Base-by-base conservation (phyloP, 2,113 vertebrate species). In the Zapus hudsonius region DNA sequence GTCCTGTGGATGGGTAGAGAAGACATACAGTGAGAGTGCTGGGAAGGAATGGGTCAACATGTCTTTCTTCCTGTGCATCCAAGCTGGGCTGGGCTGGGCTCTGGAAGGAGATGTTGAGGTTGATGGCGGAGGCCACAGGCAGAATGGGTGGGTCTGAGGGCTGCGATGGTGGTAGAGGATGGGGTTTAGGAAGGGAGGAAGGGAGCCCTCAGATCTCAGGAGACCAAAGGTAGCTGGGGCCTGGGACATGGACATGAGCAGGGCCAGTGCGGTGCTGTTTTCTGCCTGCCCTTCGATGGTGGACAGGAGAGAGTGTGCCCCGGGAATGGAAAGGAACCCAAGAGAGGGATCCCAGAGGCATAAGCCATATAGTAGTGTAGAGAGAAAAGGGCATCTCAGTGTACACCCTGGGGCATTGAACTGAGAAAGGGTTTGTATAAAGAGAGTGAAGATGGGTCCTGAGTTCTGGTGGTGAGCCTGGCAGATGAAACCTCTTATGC, bases 141-240 rank as follows among this genome's bases (percentile, higher is more conserved):
- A 29, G 10, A n/a, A 70, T 55, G 33, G 82, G 22, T n/a, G 69
- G 23, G 47, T 55, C 22, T 44, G 22, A 8, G 4, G 29, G 47
- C 83, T 57, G 4, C 19, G 11, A 19, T 13, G 5, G 2, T 11
- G 59, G 47, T 52, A 5, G 25, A 40, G 25, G 19, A 69, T 22
- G 27, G 33, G 5, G 38, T n/a, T 17, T 27, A 31, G 5, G 2
- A 2, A 8, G 3, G 27, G 29, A 9, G 0, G n/a, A 61, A 22
- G 2, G 61, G 40, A 22, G 29, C 22, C 4, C n/a, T 73, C 31
- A 63, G 59, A 19, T 4, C 20, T 33, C 70, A 20, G 0, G 55
- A 59, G 13, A 33, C 38, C 8, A 38, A 63, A 29, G 40, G 66
- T 16, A 59, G 38, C 36, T 75, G 44, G 12, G 2, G 23, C 25